Evolutionary conservation across 2,113 vertebrate species (phyloP), one percentile per base, ranked within the genome.

Genomic region (Petrocephalus zakoni): DNA sequence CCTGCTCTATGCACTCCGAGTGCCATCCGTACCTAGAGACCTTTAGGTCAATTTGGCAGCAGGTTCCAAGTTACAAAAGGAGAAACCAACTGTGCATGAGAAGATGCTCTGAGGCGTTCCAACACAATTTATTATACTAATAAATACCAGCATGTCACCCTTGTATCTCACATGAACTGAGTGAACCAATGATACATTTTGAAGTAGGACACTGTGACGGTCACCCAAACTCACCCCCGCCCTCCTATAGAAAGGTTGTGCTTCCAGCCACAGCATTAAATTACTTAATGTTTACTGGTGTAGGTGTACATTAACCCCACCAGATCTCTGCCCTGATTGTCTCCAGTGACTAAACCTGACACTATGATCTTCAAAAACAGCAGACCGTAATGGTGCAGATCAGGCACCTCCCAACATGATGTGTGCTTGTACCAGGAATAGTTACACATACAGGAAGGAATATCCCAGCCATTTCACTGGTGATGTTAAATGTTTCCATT

Each of bases 51-150:
- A 89, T 92, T 90, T 92, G 93, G 94, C 94, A 93, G 93, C 94
- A 94, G 94, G 94, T 94, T 94, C 90, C 88, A 92, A 93, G 92
- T 93, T 95, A 93, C 94, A 93, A 95, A 93, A 92, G 93, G 91
- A 90, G 92, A 91, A 93, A 92, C 92, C 93, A 90, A 94, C 93
- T 94, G 94, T 93, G 91, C 90, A 90, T 91, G 91, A 89, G 90
- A 93, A 91, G 85, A 21, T 61, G 89, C 92, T 93, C 89, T 11
- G 42, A 42, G 93, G 93, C 89, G 0, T 92, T 92, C 91, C 89
- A 90, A 94, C 94, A 93, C 85, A 91, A 93, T 93, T 90, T 37
- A 88, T 95, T 95, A 94, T 92, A 92, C 92, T 92, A 92, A 95
- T 92, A 92, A 94, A 90, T 92, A 90, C 90, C 85, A 55, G 87